These are phyloP conservation scores for Trichonephila clavata DNA, from an alignment of 1,140 invertebrate genomes.

Conservation along the genomic window DNA sequence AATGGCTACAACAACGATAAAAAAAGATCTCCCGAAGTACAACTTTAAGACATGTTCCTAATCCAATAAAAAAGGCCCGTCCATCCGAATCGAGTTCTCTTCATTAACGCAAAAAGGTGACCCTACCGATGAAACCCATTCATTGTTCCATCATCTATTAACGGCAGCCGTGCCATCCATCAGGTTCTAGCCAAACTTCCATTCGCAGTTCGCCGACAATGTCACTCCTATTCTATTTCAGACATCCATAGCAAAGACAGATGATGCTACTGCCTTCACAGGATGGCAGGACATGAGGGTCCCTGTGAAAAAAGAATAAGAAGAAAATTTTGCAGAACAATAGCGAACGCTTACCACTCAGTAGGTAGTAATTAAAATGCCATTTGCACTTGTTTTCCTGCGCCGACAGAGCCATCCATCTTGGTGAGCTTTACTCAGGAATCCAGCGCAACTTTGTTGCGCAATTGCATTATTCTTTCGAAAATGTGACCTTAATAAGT, in stretches of 20 bases:
- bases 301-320: neutral
- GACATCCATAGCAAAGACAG: slow-evolving; percentile 39
- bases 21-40: neutral
- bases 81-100: neutral
- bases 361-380: slow-evolving; percentile 75
- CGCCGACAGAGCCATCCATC: slow-evolving; percentile 68
- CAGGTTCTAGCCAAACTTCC: neutral
- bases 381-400: slow-evolving; percentile 74
- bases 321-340: slow-evolving; percentile 6
- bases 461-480: slow-evolving; percentile 2
- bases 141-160: slow-evolving; percentile 27
- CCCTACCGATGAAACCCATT: neutral
- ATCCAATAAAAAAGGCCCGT: neutral
- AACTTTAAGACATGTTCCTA: neutral
- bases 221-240: slow-evolving; percentile 37
- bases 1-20: neutral
- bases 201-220: slow-evolving; percentile 20
- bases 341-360: slow-evolving; percentile 34
- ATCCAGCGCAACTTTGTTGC: slow-evolving; percentile 25
- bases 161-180: slow-evolving; percentile 19
- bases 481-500: neutral
- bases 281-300: slow-evolving; percentile 27
- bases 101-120: slow-evolving; percentile 35
- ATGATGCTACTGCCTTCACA: neutral
- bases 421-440: slow-evolving; percentile 32